These are phyloP conservation scores for Sitophilus oryzae DNA, from an alignment of 1,140 invertebrate genomes.

Conservation along the genomic window DNA sequence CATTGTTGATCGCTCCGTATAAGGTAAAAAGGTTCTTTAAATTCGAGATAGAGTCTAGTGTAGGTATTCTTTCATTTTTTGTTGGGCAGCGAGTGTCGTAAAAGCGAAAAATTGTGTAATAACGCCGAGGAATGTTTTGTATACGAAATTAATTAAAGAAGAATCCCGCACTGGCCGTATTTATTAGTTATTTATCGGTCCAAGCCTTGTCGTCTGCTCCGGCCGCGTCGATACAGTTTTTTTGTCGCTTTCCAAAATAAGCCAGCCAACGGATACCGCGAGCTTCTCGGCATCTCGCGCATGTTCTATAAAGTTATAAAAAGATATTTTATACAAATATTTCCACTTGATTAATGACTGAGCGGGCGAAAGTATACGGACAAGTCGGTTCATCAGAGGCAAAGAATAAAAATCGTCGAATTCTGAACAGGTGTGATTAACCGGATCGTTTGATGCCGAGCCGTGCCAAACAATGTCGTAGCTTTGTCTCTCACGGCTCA, in stretches of 20 bases:
- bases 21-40: too few relatives aligned
- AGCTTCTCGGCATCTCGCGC: conserved; percentile 1
- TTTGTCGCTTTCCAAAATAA: background rate
- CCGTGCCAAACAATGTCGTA: conserved; percentile 27
- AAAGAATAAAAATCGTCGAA: conserved; percentile 28
- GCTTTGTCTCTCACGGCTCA: conserved; percentile 28
- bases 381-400: conserved; percentile 26
- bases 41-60: too few relatives aligned
- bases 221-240: background rate
- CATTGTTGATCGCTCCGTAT: too few relatives aligned
- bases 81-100: too few relatives aligned
- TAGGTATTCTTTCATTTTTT: too few relatives aligned
- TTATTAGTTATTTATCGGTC: background rate
- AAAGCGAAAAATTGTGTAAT: too few relatives aligned
- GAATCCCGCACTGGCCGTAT: background rate
- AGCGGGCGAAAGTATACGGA: conserved; percentile 16
- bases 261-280: background rate
- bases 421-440: conserved; percentile 28
- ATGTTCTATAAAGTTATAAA: conserved; percentile 20
- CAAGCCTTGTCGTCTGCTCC: background rate
- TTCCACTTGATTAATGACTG: conserved; percentile 24
- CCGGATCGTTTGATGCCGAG: conserved; percentile 25
- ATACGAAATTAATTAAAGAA: background rate
- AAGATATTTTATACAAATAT: conserved; percentile 26
- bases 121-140: too few relatives aligned